Conservation (phyloP, 1,140 invertebrate species). For the Pseudomyrmex pallidus region DNA sequence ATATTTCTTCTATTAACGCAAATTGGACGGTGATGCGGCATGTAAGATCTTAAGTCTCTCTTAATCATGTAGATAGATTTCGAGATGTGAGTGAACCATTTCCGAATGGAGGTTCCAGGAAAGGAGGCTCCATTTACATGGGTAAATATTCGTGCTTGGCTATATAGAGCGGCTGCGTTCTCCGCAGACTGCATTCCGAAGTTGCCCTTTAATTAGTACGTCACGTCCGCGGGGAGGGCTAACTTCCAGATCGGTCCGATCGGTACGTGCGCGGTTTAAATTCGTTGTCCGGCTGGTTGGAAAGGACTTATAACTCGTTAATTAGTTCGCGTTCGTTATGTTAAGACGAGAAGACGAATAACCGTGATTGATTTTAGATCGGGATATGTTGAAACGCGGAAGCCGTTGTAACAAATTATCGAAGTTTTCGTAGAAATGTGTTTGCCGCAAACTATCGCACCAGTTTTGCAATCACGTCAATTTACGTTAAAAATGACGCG, state of each 20-base stretch:
- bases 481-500: too few relatives aligned
- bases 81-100: slow-evolving; percentile 53
- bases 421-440: neutral
- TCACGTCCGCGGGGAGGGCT: slow-evolving; percentile 65
- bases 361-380: slow-evolving; percentile 36
- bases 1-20: slow-evolving; percentile 52
- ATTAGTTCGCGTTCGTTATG: slow-evolving; percentile 74
- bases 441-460: neutral
- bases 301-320: slow-evolving; percentile 75
- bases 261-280: slow-evolving; percentile 70
- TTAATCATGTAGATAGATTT: slow-evolving; percentile 68
- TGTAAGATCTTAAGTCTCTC: slow-evolving; percentile 59
- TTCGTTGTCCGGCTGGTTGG: slow-evolving; percentile 58
- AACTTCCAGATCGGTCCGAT: slow-evolving; percentile 72
- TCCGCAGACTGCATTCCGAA: slow-evolving; percentile 65
- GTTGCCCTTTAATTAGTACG: slow-evolving; percentile 76
- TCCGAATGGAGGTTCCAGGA: slow-evolving; percentile 62
- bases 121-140: slow-evolving; percentile 70
- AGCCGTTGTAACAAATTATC: slow-evolving; percentile 17
- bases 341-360: slow-evolving; percentile 70
- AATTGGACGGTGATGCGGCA: slow-evolving; percentile 44
- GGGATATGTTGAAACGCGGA: slow-evolving; percentile 12
- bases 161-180: slow-evolving; percentile 57
- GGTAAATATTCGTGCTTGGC: slow-evolving; percentile 61
- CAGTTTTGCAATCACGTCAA: too few relatives aligned